These are phyloP conservation scores for Melitaea cinxia DNA, from an alignment of 1,140 invertebrate species.

Conservation along the genomic window DNA sequence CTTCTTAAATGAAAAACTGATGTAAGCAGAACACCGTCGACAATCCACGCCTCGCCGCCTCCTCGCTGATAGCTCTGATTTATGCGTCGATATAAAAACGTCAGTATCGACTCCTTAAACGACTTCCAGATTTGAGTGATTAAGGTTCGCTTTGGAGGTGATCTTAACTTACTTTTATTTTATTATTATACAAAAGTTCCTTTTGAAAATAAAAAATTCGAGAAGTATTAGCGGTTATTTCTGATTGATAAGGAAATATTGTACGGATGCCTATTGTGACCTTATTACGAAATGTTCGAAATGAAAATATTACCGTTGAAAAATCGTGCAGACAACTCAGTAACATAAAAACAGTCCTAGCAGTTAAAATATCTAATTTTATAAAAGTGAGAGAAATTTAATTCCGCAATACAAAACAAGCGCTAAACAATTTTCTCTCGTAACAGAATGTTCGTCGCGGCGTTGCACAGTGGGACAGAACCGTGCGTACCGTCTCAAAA, in stretches of 20 bases:
- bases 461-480: no score
- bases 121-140: background rate
- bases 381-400: background rate
- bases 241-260: no score
- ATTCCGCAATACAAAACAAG: background rate
- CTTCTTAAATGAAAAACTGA: background rate
- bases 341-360: no score
- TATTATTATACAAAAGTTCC: no score
- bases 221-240: background rate
- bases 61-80: background rate
- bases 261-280: no score
- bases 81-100: slow-evolving; percentile 1
- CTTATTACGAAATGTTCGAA: no score
- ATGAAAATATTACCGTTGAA: no score
- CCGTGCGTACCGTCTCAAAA: no score
- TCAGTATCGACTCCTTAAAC: background rate
- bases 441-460: background rate
- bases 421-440: background rate
- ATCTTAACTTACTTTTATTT: no score
- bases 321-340: no score
- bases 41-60: slow-evolving; percentile 1
- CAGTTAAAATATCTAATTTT: no score
- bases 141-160: background rate
- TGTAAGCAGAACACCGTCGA: background rate
- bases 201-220: no score